Percentiles rank a stretch among this genome's conserved stretches.
Conservation (phyloP, 2,113 vertebrate species). For the Brienomyrus brachyistius region DNA sequence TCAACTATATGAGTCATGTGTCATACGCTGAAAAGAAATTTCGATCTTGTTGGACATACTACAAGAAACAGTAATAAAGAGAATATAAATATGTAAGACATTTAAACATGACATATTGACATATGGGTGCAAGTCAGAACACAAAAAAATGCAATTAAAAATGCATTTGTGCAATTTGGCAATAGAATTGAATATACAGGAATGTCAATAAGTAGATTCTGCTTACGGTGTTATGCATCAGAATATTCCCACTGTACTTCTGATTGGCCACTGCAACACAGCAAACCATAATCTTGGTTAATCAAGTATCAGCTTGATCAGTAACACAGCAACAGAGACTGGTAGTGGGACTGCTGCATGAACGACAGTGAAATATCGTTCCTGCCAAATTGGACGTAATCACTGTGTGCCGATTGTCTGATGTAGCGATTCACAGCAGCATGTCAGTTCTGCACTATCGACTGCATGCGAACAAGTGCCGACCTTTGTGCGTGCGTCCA, state of each 20-base stretch:
- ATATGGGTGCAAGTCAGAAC: background rate
- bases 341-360: background rate
- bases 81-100: background rate
- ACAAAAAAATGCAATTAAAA: background rate
- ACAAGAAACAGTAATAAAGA: background rate
- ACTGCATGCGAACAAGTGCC: background rate
- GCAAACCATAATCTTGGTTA: background rate
- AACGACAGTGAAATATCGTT: background rate
- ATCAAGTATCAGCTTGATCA: background rate
- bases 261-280: background rate
- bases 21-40: background rate
- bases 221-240: background rate
- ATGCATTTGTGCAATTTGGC: background rate
- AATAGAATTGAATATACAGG: background rate
- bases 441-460: background rate
- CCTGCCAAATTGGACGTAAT: background rate
- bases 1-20: background rate
- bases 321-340: background rate
- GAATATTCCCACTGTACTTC: background rate
- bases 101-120: background rate
- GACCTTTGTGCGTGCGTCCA: background rate
- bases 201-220: background rate
- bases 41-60: background rate
- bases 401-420: background rate
- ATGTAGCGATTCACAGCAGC: background rate